Evolutionary conservation across 2,113 vertebrate species (phyloP).

Genomic region (Oreochromis aureus): DNA sequence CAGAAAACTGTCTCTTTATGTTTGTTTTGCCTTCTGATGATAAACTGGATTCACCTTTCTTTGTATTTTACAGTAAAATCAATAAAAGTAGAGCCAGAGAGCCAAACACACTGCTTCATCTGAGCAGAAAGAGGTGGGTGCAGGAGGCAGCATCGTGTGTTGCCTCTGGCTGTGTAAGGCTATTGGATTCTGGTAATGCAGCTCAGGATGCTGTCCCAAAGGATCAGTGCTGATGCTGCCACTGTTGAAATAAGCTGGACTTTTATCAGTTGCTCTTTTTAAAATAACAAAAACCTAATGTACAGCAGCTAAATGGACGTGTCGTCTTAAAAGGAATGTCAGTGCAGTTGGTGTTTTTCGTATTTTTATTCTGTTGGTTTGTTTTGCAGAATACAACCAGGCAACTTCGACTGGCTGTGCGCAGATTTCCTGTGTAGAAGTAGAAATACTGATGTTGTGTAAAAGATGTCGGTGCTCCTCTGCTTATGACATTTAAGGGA

Average conservation of each 20-base stretch:
- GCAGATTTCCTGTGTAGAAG: background rate
- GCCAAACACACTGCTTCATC: background rate
- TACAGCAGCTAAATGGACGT: background rate
- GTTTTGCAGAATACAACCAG: background rate
- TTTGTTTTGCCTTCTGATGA: background rate
- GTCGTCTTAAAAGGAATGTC: background rate
- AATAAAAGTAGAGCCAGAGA: background rate
- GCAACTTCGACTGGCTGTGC: background rate
- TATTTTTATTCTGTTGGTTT: background rate
- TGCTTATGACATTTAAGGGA: background rate
- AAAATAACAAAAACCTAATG: background rate
- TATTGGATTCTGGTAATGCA: conserved; percentile 12
- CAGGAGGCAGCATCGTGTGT: background rate
- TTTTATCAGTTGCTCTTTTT: background rate
- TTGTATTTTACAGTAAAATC: background rate
- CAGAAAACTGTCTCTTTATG: background rate
- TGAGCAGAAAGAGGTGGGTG: background rate
- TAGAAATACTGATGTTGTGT: background rate
- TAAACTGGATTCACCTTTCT: background rate
- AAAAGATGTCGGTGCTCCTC: background rate
- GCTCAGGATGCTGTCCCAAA: conserved; percentile 18
- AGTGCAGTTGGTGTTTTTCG: background rate
- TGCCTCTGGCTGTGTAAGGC: conserved; percentile 1
- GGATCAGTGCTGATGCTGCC: conserved; percentile 11
- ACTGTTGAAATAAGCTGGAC: background rate